Percentiles rank a stretch among this genome's conserved stretches.
Conservation (phyloP, 2,888 invertebrate genomes). For the Sminthurides aquaticus region DNA sequence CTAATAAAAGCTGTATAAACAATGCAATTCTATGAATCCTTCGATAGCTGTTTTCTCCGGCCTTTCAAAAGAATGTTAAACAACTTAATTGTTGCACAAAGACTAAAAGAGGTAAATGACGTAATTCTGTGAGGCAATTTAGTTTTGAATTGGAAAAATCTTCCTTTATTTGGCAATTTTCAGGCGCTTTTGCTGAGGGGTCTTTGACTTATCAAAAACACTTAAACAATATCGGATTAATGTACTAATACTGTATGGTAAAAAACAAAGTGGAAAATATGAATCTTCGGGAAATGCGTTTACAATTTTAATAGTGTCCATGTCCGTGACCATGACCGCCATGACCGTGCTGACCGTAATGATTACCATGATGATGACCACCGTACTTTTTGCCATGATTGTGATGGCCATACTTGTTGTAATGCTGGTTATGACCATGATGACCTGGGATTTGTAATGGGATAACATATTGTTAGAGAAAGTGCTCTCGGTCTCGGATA, state of each 20-base stretch:
- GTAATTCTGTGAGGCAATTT: too few species aligned
- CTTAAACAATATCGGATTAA: background rate
- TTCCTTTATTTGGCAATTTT: background rate
- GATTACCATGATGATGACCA: constrained; percentile 19
- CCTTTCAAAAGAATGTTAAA: too few species aligned
- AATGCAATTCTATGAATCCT: too few species aligned
- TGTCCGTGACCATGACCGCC: constrained; percentile 20
- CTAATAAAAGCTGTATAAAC: too few species aligned
- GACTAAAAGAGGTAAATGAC: too few species aligned
- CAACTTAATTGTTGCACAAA: too few species aligned
- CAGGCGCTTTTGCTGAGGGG: too few species aligned
- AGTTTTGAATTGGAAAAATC: too few species aligned
- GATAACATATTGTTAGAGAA: background rate
- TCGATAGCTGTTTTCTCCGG: too few species aligned
- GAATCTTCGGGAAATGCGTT: background rate
- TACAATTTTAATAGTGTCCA: constrained; percentile 10
- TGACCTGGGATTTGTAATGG: constrained; percentile 10
- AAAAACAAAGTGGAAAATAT: too few species aligned
- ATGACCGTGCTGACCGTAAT: constrained; percentile 4
- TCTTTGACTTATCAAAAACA: background rate
- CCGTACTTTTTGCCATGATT: constrained; percentile 18
- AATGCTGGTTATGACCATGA: constrained; percentile 31
- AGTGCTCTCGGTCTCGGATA: background rate
- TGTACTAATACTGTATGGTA: background rate
- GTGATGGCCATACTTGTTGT: constrained; percentile 30